Evolutionary conservation across 2,888 invertebrate species (phyloP).

Genomic region (Acanthosoma haemorrhoidale): DNA sequence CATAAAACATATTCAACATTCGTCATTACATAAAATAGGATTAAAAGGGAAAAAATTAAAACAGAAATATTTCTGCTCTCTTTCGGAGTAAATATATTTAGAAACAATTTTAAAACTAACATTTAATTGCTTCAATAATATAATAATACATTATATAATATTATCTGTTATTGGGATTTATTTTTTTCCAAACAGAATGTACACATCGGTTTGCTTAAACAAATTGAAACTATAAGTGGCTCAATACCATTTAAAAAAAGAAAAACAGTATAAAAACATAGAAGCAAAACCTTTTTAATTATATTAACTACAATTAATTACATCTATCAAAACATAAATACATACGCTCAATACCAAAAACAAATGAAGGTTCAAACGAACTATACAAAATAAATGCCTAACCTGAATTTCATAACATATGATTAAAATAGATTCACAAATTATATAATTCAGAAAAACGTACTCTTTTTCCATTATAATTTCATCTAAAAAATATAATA

Average conservation of each 20-base stretch:
- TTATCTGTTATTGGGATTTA: neutral
- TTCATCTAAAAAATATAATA: neutral
- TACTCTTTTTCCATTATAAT: neutral
- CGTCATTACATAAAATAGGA: no score
- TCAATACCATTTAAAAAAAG: neutral
- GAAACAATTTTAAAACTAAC: constrained; percentile 30
- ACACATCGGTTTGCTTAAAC: neutral
- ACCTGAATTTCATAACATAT: neutral
- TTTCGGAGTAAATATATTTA: constrained; percentile 28
- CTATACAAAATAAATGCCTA: constrained; percentile 4
- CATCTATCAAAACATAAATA: neutral
- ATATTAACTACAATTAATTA: neutral
- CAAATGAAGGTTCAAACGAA: neutral
- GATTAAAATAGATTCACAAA: constrained; percentile 10
- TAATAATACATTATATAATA: constrained; percentile 12
- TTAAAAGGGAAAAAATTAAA: neutral
- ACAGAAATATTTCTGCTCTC: neutral
- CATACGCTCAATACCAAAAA: neutral
- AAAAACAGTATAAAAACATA: constrained; percentile 1
- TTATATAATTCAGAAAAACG: constrained; percentile 2
- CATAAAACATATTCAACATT: no score
- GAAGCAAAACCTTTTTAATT: neutral
- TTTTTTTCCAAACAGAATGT: constrained; percentile 2
- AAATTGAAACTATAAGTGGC: neutral
- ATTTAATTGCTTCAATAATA: constrained; percentile 16